Evolutionary conservation across 2,888 invertebrate genomes (phyloP).

Genomic region (Helicoverpa assulta): DNA sequence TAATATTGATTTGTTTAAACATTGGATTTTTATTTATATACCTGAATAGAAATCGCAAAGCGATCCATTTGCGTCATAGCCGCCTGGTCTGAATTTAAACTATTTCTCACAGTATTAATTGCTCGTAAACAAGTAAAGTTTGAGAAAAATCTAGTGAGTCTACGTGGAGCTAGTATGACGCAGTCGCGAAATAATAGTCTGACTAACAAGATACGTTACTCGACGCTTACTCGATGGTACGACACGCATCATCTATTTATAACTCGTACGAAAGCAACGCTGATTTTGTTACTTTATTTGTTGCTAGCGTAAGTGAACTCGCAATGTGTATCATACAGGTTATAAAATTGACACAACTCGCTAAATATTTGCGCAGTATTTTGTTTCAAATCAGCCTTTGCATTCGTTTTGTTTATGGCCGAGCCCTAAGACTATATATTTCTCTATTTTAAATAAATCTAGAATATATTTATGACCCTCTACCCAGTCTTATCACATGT

Average conservation of each 20-base stretch:
- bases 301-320: slow-evolving; percentile 37
- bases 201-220: slow-evolving; percentile 70
- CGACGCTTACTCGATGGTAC: slow-evolving; percentile 58
- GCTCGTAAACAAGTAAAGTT: slow-evolving; percentile 46
- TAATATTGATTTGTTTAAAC: slow-evolving; percentile 90
- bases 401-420: background rate
- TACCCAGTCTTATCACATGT: background rate
- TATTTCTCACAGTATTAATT: slow-evolving; percentile 52
- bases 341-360: slow-evolving; percentile 38
- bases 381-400: too few species aligned
- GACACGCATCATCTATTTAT: slow-evolving; percentile 68
- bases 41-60: background rate
- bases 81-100: slow-evolving; percentile 57
- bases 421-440: background rate
- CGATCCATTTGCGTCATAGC: slow-evolving; percentile 38
- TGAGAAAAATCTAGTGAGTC: slow-evolving; percentile 59
- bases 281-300: slow-evolving; percentile 49
- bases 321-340: slow-evolving; percentile 27
- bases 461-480: background rate
- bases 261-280: slow-evolving; percentile 45
- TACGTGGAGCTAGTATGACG: slow-evolving; percentile 66
- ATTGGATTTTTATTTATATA: slow-evolving; percentile 58
- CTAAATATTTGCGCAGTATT: slow-evolving; percentile 13
- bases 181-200: slow-evolving; percentile 68
- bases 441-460: background rate